A percentile compares a stretch with the other conserved stretches of the same genome.
Evolutionary conservation across 2,888 invertebrate species (phyloP).

Genomic region (Bedellia somnulentella): DNA sequence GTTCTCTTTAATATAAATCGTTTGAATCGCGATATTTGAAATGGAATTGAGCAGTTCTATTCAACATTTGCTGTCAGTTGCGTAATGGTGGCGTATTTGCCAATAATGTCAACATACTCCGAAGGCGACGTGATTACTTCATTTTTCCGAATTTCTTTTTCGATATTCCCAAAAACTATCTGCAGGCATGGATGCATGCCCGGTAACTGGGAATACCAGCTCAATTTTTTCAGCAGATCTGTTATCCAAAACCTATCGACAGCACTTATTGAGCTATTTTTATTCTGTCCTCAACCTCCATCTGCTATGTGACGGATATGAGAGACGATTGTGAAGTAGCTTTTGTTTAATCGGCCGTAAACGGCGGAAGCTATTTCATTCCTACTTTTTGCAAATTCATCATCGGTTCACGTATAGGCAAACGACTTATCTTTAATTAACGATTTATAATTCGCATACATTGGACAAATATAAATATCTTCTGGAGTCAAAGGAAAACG

Average conservation of each 20-base stretch:
- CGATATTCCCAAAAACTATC: constrained; percentile 1
- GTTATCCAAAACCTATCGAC: constrained; percentile 6
- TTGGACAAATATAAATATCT: too few relatives aligned
- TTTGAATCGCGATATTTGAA: constrained; percentile 9
- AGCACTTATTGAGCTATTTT: constrained; percentile 15
- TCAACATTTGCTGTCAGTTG: constrained; percentile 6
- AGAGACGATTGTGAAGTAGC: constrained; percentile 8
- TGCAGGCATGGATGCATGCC: constrained; percentile 1
- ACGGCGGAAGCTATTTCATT: constrained; percentile 3
- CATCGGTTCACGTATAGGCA: constrained; percentile 4
- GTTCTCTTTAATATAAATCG: constrained; percentile 10
- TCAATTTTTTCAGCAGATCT: constrained; percentile 2
- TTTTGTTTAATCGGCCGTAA: constrained; percentile 1
- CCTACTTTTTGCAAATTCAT: constrained; percentile 1
- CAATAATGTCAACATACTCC: constrained; percentile 7
- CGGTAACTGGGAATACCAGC: constrained; percentile 2
- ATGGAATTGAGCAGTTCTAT: constrained; percentile 9
- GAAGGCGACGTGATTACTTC: constrained; percentile 1
- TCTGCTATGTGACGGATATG: constrained; percentile 12
- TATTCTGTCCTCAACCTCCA: constrained; percentile 14
- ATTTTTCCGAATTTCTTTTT: too few relatives aligned
- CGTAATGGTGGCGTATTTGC: constrained; percentile 9
- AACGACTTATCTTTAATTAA: constrained; percentile 3
- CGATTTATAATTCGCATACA: too few relatives aligned
- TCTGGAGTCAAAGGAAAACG: too few relatives aligned